phyloP scores from a whole-genome alignment of 2,797 vertebrate species.

The Leptatherina wallacei region DNA sequence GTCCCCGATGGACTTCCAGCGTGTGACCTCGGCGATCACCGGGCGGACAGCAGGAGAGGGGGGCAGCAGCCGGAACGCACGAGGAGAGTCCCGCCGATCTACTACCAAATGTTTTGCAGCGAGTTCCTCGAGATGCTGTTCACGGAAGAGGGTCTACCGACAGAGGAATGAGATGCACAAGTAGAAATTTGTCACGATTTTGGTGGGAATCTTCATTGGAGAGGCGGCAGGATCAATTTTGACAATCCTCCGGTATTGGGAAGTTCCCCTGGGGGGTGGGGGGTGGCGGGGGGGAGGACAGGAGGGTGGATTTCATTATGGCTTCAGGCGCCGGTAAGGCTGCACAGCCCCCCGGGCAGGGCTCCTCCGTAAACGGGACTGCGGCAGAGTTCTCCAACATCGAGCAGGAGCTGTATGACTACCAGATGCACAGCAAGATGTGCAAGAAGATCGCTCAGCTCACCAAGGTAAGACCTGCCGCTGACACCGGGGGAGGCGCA shows the following conservation, averaged over 20 bases:
- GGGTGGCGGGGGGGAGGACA: background rate
- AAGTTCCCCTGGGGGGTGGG: slow-evolving; percentile 66
- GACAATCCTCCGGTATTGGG: slow-evolving; percentile 62
- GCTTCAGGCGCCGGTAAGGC: slow-evolving; percentile 89
- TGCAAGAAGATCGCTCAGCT: slow-evolving; percentile 99
- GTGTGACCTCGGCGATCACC: slow-evolving; percentile 74
- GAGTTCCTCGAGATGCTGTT: slow-evolving; percentile 56
- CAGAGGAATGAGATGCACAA: slow-evolving; percentile 65
- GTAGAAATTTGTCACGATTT: slow-evolving; percentile 63
- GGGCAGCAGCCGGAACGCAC: slow-evolving; percentile 64
- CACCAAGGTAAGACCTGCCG: slow-evolving; percentile 89
- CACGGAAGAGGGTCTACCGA: slow-evolving; percentile 51
- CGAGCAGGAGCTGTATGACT: slow-evolving; percentile 83
- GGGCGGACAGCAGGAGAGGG: slow-evolving; percentile 70
- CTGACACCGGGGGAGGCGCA: slow-evolving; percentile 37
- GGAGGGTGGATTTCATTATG: slow-evolving; percentile 77
- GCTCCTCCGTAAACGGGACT: slow-evolving; percentile 84
- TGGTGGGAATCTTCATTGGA: slow-evolving; percentile 59
- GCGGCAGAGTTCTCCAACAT: slow-evolving; percentile 80
- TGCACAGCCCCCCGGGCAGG: slow-evolving; percentile 79
- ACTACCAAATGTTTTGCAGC: slow-evolving; percentile 61
- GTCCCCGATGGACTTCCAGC: slow-evolving; percentile 82
- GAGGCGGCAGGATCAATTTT: slow-evolving; percentile 55
- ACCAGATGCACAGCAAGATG: slow-evolving; percentile 93
- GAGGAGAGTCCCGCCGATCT: slow-evolving; percentile 72